Percentiles rank a stretch among this genome's conserved stretches.
These are phyloP conservation scores for Heterodera carotae DNA, from an alignment of 1,140 invertebrate species.

Conservation along the genomic window DNA sequence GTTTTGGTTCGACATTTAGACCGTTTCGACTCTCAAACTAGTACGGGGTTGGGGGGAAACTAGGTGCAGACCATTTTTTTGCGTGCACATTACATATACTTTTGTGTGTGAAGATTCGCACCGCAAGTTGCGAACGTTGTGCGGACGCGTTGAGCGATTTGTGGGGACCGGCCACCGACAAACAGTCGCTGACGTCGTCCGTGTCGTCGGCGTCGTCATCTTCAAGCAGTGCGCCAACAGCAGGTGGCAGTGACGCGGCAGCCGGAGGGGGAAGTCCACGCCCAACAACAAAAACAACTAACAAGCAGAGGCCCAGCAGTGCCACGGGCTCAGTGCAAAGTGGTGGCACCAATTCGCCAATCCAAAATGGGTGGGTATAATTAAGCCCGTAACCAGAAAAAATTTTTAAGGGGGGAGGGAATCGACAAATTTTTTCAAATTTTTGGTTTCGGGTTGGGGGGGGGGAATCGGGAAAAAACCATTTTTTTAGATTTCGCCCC, in stretches of 20 bases:
- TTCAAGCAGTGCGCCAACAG: neutral
- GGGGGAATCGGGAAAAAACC: no score
- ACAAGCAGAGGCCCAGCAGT: neutral
- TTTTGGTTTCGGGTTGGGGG: no score
- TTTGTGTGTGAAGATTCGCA: neutral
- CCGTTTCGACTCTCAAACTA: no score
- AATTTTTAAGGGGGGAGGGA: no score
- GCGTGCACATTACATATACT: no score
- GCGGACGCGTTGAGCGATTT: conserved; percentile 14
- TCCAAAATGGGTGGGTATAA: neutral
- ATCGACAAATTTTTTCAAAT: no score
- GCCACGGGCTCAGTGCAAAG: no score
- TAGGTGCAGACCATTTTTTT: no score
- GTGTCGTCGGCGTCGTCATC: neutral
- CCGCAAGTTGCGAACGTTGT: conserved; percentile 18
- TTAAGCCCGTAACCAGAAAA: neutral
- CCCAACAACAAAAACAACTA: no score
- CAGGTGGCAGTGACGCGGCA: neutral
- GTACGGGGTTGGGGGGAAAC: no score
- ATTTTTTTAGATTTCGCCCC: conserved; percentile 31
- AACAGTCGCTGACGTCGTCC: no score
- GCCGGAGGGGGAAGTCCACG: neutral
- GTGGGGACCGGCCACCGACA: neutral
- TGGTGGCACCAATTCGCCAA: conserved; percentile 10
- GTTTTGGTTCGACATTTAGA: no score